Evolutionary conservation across 2,888 invertebrate genomes (phyloP), one percentile per base, ranked within the genome.

Genomic region (Tetramorium bicarinatum): DNA sequence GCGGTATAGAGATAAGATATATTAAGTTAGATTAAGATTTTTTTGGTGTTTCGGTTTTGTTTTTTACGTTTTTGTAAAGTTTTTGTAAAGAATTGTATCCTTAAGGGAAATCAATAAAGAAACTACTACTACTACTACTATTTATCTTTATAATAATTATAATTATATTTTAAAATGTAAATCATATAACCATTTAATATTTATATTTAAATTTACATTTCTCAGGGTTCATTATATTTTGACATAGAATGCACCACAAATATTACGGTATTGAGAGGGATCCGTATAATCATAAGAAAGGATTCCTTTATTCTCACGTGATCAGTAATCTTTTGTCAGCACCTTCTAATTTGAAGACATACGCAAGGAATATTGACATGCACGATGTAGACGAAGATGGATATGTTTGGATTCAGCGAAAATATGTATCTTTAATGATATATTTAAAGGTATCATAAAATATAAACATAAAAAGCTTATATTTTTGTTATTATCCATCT

Each of bases 301-400:
- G 99, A 7, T 98, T 99, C 93, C 94, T 97, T 85, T 97, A 97
- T 93, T 96, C 98, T 1, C 99, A 99, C 91, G 95, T 98, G 25
- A 95, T 97, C 52, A 97, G 97, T 80, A 96, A 98, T 77, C 93
- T 98, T 41, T 94, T 96, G 75, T 96, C 96, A 64, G 96, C 97
- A 66, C 97, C 97, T 79, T 96, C 96, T 0, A 95, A 97, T 85
- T 96, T 97, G 87, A 96, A 97, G 89, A 95, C 96, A 74, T 95
- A 97, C 54, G 96, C 97, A 81, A 95, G 96, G 38, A 95, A 96
- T 13, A 96, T 99, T 59, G 98, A 98, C 90, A 96, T 98, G 96
- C 96, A 96, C 0, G 99, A 99, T 93, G 94, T 99, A 18, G 97
- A 97, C 87, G 94, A 95, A 0, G 99, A 99, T 94, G 95, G 96